Conservation (phyloP, 2,888 invertebrate species). For the Argyresthia albistria region DNA sequence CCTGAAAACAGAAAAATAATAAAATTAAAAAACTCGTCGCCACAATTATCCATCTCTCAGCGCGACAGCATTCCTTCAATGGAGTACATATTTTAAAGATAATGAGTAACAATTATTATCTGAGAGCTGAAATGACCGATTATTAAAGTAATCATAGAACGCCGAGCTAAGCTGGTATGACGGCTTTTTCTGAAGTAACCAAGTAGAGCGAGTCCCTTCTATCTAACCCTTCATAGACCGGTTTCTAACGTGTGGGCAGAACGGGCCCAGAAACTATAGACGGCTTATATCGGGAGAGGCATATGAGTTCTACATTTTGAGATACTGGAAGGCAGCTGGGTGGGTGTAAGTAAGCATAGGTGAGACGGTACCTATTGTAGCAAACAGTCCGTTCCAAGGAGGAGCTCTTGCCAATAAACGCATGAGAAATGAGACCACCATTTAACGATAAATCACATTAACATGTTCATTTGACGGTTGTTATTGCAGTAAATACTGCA, state of each 20-base stretch:
- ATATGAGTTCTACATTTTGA: too few relatives aligned
- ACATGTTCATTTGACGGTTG: conserved; percentile 1
- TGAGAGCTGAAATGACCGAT: conserved; percentile 36
- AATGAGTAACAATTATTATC: not conserved
- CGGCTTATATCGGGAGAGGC: too few relatives aligned
- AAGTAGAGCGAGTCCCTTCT: conserved; percentile 4
- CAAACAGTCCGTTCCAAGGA: too few relatives aligned
- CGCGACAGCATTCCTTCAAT: too few relatives aligned
- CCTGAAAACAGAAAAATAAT: too few relatives aligned
- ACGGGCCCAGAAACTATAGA: conserved; percentile 1
- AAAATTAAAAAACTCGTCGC: too few relatives aligned
- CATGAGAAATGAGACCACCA: not conserved
- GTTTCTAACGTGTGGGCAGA: conserved; percentile 6
- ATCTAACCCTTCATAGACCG: conserved; percentile 6
- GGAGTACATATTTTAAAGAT: too few relatives aligned
- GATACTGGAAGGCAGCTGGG: not conserved
- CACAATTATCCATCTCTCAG: too few relatives aligned
- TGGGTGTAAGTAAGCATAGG: not conserved
- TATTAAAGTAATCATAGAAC: conserved; percentile 49
- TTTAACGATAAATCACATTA: not conserved
- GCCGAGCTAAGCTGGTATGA: conserved; percentile 7
- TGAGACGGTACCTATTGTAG: too few relatives aligned
- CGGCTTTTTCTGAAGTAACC: conserved; percentile 1
- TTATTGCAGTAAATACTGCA: not conserved
- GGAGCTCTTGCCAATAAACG: not conserved